Percentiles rank a stretch among this genome's conserved stretches.
These are phyloP conservation scores for Sebastes trivittatus DNA, from an alignment of 2,797 vertebrate species.

Conservation along the genomic window DNA sequence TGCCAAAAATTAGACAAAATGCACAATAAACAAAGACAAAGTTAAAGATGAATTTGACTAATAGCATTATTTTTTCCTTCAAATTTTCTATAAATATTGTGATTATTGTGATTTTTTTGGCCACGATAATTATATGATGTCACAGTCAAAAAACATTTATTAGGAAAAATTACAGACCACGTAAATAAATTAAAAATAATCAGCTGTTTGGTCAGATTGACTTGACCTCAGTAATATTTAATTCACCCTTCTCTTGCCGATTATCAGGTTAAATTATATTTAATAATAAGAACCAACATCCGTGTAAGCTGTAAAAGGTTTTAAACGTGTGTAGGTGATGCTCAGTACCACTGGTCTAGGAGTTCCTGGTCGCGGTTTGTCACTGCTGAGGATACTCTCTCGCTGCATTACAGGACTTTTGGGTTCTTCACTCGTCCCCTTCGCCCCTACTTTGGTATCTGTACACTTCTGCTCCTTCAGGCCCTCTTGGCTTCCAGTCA, in stretches of 20 bases:
- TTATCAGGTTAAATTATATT: background rate
- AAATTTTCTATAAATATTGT: no score
- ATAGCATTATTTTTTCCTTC: no score
- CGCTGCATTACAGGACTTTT: conserved; percentile 12
- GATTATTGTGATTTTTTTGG: no score
- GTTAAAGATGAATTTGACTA: no score
- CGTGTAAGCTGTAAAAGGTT: background rate
- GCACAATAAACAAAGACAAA: no score
- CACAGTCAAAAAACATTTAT: no score
- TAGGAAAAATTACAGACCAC: background rate
- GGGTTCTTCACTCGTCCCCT: conserved; percentile 30
- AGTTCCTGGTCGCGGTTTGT: conserved; percentile 47
- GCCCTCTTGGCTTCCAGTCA: conserved; percentile 84
- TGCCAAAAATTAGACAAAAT: no score
- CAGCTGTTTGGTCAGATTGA: background rate
- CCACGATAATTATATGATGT: no score
- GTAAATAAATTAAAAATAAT: background rate
- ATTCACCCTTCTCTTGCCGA: background rate
- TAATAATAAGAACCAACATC: background rate
- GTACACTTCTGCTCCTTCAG: conserved; percentile 41
- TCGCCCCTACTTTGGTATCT: background rate
- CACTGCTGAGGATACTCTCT: conserved; percentile 19
- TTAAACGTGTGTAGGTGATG: background rate
- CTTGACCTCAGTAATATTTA: background rate
- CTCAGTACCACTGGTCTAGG: conserved; percentile 68